Base-by-base conservation (phyloP, 23 tunicate species). In the Halocynthia aurantium region DNA sequence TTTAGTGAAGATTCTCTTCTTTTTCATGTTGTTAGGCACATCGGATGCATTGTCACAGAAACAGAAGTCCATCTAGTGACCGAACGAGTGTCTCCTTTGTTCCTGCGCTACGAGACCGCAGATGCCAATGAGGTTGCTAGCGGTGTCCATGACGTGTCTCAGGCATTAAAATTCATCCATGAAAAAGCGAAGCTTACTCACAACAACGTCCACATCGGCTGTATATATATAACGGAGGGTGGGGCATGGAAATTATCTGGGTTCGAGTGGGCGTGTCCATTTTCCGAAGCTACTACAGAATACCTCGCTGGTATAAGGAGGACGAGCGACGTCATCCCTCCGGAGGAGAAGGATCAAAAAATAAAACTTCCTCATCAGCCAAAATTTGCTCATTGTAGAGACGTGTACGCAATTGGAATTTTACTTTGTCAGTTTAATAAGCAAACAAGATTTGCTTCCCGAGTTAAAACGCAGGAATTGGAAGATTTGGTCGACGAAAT, bases 111-210 rank as follows among this genome's bases (percentile, higher is more conserved):
- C 7, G 71, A 82, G 17, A 54, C 75, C 2, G 69, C 72, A 52
- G 97, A 91, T 81, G 97, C 97, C 11, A 77, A 91, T 63, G 97
- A 91, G 57, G 82, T 85, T 0, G 81, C 92, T 72, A 91, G 97
- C 78, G 97, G 97, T 9, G 51, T 91, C 57, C 79, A 91, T 76
- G 97, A 91, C 65, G 77, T 91, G 66, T 90, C 97, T 2, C 82
- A 81, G 51, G 97, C 97, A 7, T 77, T 91, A 60, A 81, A 91
- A 64, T 91, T 91, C 73, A 71, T 91, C 53, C 97, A 91, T 81
- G 87, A 83, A 62, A 83, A 85, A 72, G 97, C 90, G 1, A 44
- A 62, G 18, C 57, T 85, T 0, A 57, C 90, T 5, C 97, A 91
- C 71, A 91, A 91, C 67, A 76, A 81, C 31, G 70, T 91, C 57